These are phyloP conservation scores for Gymnobelideus leadbeateri DNA, from an alignment of 2,113 vertebrate species.

Conservation along the genomic window DNA sequence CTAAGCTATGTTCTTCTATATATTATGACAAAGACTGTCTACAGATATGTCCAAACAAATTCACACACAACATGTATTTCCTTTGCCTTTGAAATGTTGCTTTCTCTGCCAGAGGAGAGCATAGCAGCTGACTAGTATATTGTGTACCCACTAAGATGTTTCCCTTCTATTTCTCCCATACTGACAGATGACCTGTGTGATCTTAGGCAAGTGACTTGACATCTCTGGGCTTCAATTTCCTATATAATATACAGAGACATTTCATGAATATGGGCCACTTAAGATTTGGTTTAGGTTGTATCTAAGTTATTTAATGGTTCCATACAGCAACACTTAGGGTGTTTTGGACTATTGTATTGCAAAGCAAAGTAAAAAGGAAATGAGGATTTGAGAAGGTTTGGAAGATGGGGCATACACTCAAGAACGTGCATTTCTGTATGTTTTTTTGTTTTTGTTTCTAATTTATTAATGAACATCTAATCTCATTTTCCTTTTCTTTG, in stretches of 20 bases:
- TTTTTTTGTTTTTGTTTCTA: background rate
- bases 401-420: background rate
- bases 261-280: fast-evolving
- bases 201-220: background rate
- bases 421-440: background rate
- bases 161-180: too few species aligned
- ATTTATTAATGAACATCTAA: background rate
- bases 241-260: background rate
- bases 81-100: slow-evolving; percentile 4
- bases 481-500: background rate
- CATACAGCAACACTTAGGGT: background rate
- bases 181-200: background rate
- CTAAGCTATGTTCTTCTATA: background rate
- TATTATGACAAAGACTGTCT: background rate
- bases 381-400: background rate
- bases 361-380: background rate
- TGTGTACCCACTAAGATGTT: background rate
- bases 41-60: background rate
- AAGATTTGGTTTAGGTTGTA: fast-evolving
- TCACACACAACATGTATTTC: background rate
- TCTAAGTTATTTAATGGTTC: background rate
- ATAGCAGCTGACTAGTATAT: background rate
- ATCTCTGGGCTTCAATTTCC: background rate
- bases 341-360: background rate
- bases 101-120: background rate